phyloP scores from a whole-genome alignment of 2,113 vertebrate genomes.

The Nerophis lumbriciformis region DNA sequence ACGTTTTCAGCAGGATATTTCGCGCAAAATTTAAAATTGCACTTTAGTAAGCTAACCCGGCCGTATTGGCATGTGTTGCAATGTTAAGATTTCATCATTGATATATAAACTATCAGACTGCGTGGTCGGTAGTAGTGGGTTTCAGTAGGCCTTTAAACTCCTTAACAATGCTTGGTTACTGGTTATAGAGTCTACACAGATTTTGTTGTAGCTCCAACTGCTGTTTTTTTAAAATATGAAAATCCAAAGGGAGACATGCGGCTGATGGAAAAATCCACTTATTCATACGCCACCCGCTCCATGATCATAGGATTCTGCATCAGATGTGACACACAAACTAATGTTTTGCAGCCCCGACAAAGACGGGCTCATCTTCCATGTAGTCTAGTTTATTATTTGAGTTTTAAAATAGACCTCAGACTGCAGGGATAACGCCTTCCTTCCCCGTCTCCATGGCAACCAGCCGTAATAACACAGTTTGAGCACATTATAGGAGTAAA shows the following conservation, averaged over 20 bases:
- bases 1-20: no score
- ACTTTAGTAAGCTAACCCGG: no score
- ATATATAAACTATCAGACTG: no score
- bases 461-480: slow-evolving; percentile 43
- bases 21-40: no score
- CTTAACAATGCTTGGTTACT: no score
- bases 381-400: slow-evolving; percentile 1
- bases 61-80: no score
- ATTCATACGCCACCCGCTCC: neutral
- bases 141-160: no score
- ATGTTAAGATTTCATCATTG: no score
- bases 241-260: neutral
- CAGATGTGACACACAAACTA: neutral
- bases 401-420: slow-evolving; percentile 13
- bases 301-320: neutral
- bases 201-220: no score
- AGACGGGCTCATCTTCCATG: neutral
- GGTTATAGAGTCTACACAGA: no score
- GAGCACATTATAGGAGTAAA: slow-evolving; percentile 45
- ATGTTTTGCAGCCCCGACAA: neutral
- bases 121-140: no score
- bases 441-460: slow-evolving; percentile 56
- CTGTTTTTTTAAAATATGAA: no score
- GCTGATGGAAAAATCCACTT: neutral
- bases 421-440: slow-evolving; percentile 29